phyloP scores from a whole-genome alignment of 2,113 vertebrate species.

The Gallinago jamesoni region DNA sequence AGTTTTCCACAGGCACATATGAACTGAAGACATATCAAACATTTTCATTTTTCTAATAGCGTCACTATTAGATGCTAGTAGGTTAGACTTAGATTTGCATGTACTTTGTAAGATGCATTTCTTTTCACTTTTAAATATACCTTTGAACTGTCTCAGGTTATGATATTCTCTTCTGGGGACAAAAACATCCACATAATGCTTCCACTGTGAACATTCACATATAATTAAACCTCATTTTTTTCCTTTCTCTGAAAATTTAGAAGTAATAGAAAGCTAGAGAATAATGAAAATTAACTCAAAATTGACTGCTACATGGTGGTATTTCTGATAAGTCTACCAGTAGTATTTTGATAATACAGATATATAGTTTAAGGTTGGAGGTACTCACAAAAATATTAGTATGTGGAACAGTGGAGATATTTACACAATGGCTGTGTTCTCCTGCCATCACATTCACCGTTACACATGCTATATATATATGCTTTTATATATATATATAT shows the following conservation, averaged over 20 bases:
- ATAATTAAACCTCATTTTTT: background rate
- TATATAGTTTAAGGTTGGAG: background rate
- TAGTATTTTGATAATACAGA: background rate
- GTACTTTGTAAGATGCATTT: background rate
- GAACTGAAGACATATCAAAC: background rate
- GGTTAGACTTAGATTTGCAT: background rate
- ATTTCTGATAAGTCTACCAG: background rate
- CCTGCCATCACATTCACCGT: background rate
- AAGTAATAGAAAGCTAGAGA: background rate
- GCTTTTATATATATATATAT: no score
- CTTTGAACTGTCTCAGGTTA: background rate
- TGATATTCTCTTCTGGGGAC: background rate
- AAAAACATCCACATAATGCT: background rate
- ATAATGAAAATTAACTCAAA: background rate
- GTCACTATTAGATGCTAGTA: background rate
- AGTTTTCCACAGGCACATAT: background rate
- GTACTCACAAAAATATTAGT: background rate
- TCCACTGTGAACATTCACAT: background rate
- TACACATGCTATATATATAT: background rate
- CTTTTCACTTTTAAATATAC: background rate
- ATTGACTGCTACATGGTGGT: background rate
- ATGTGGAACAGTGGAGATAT: background rate
- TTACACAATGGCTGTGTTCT: background rate
- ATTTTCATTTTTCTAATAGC: background rate
- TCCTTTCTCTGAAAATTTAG: background rate